phyloP scores from a whole-genome alignment of 2,888 invertebrate species.

The Sinhomidia bicolor region DNA sequence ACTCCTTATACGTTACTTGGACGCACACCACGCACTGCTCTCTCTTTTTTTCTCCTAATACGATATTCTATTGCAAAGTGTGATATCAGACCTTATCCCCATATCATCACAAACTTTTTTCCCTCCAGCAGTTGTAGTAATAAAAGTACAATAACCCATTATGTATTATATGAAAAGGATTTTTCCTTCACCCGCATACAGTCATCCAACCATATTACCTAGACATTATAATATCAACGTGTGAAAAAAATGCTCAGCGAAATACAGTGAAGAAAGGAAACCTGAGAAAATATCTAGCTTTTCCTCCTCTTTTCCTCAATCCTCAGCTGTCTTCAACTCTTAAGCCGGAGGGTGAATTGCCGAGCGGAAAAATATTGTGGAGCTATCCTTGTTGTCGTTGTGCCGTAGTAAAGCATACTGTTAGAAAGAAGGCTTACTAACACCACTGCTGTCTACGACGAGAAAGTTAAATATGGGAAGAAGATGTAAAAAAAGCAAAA shows the following conservation, averaged over 20 bases:
- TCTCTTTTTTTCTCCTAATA: background rate
- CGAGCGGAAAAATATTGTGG: background rate
- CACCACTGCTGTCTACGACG: no score
- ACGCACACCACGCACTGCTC: background rate
- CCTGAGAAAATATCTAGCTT: conserved; percentile 64
- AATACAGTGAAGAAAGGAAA: conserved; percentile 50
- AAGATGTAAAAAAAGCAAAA: conserved; percentile 1
- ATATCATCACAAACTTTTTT: background rate
- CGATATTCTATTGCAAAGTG: conserved; percentile 14
- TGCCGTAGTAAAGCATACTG: background rate
- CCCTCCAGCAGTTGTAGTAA: background rate
- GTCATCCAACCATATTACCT: background rate
- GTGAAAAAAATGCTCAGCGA: background rate
- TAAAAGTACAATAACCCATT: no score
- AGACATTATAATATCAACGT: background rate
- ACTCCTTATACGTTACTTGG: conserved; percentile 28
- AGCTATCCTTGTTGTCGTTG: conserved; percentile 7
- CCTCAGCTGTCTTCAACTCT: conserved; percentile 63
- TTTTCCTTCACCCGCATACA: no score
- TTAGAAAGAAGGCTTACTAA: conserved; percentile 25
- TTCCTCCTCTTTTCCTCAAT: conserved; percentile 49
- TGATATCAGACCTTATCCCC: conserved; percentile 8
- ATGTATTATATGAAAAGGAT: background rate
- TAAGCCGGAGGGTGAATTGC: conserved; percentile 63
- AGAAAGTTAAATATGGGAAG: conserved; percentile 19